Evolutionary conservation across 1,140 invertebrate species (phyloP).

Genomic region (Papilio helenus): DNA sequence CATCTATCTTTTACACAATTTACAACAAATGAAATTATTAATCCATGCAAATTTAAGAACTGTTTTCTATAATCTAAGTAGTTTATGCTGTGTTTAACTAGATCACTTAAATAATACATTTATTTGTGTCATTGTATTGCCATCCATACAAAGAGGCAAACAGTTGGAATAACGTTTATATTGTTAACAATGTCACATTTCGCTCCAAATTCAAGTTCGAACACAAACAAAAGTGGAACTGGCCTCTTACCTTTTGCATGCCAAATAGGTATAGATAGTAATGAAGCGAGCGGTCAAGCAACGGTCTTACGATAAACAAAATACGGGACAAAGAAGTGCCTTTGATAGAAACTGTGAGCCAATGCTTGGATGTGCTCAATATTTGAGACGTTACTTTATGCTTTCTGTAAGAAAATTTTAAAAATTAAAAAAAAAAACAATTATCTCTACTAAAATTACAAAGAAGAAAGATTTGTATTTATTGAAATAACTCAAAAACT

Average conservation of each 20-base stretch:
- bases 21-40: too few species aligned
- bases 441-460: too few species aligned
- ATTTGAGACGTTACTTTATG: background rate
- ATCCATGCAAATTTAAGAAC: too few species aligned
- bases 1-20: too few species aligned
- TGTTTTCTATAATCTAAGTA: too few species aligned
- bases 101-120: background rate
- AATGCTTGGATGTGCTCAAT: background rate
- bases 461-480: too few species aligned
- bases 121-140: background rate
- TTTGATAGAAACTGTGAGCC: conserved; percentile 30
- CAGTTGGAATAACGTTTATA: conserved; percentile 18
- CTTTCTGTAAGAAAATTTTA: background rate
- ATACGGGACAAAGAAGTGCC: conserved; percentile 25
- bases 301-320: conserved; percentile 31
- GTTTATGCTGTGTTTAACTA: background rate
- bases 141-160: background rate
- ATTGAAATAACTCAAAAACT: too few species aligned
- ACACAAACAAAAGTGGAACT: conserved; percentile 31
- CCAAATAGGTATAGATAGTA: conserved; percentile 28
- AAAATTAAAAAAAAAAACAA: too few species aligned
- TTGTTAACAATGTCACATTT: conserved; percentile 14
- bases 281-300: conserved; percentile 33
- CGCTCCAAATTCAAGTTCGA: conserved; percentile 27
- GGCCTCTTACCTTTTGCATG: conserved; percentile 33